Evolutionary conservation across 2,797 vertebrate genomes (phyloP).

Genomic region (Coregonus ussuriensis): DNA sequence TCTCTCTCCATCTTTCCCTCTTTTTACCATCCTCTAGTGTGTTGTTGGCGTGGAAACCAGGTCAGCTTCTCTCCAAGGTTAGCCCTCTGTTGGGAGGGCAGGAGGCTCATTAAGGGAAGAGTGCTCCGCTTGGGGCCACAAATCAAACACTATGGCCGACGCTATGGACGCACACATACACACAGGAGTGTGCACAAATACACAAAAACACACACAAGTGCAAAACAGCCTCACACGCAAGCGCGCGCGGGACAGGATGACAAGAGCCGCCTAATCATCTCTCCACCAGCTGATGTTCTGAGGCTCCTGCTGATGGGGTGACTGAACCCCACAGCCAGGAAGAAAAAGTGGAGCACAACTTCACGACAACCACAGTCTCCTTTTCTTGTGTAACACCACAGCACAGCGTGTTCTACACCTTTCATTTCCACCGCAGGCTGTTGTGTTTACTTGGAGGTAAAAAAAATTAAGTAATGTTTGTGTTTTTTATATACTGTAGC

Average conservation of each 20-base stretch:
- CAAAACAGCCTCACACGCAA: too few species aligned
- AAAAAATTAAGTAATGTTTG: neutral
- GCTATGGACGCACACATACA: constrained; percentile 30
- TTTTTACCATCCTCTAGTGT: constrained; percentile 10
- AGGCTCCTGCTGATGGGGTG: neutral
- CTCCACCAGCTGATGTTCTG: neutral
- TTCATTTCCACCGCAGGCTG: constrained; percentile 38
- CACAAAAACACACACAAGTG: neutral
- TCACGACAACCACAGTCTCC: neutral
- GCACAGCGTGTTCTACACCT: constrained; percentile 41
- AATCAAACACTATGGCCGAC: constrained; percentile 57
- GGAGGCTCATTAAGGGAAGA: constrained; percentile 68
- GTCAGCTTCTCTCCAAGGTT: constrained; percentile 63
- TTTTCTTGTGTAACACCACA: constrained; percentile 36
- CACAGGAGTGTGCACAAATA: constrained; percentile 20
- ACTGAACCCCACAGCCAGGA: constrained; percentile 36
- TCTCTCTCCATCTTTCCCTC: neutral
- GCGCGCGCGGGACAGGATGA: neutral
- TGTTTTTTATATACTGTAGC: neutral
- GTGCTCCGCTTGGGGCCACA: constrained; percentile 63
- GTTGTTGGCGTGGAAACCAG: constrained; percentile 39
- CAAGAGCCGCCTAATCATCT: neutral
- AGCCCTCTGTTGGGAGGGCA: constrained; percentile 62
- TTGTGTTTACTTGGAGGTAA: constrained; percentile 54
- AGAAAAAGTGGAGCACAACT: constrained; percentile 41